Percentiles rank a stretch among this genome's conserved stretches.
Conservation (phyloP, 2,113 vertebrate species). For the Dasyornis broadbenti region DNA sequence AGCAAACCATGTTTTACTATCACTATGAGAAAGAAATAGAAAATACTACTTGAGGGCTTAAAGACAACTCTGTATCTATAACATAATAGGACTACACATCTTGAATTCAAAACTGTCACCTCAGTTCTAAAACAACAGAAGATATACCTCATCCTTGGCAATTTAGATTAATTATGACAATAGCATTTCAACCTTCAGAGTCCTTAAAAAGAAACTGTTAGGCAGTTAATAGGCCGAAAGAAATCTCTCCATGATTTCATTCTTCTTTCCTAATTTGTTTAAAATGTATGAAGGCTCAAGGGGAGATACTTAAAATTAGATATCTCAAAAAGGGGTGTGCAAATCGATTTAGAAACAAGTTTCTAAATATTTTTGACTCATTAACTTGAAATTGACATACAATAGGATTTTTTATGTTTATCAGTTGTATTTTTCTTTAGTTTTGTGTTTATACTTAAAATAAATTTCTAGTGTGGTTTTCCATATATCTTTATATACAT, state of each 20-base stretch:
- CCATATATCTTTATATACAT: neutral
- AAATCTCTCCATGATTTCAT: neutral
- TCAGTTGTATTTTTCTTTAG: neutral
- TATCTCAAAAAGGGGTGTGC: neutral
- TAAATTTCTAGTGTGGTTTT: neutral
- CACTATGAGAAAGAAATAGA: neutral
- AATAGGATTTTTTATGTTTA: neutral
- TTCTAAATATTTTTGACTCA: neutral
- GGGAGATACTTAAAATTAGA: neutral
- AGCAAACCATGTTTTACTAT: neutral
- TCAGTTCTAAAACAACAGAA: neutral
- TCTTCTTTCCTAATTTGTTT: neutral
- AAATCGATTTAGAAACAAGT: neutral
- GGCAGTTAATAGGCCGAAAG: neutral
- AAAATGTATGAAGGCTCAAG: neutral
- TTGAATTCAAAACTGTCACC: neutral
- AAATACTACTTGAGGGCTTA: neutral
- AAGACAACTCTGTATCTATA: neutral
- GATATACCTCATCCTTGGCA: neutral
- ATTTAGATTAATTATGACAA: neutral
- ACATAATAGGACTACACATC: neutral
- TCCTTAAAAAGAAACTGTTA: neutral
- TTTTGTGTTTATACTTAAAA: neutral
- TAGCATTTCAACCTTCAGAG: neutral
- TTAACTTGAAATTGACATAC: neutral